Conservation (phyloP, 2,113 vertebrate genomes). For the Hystrix brachyura region DNA sequence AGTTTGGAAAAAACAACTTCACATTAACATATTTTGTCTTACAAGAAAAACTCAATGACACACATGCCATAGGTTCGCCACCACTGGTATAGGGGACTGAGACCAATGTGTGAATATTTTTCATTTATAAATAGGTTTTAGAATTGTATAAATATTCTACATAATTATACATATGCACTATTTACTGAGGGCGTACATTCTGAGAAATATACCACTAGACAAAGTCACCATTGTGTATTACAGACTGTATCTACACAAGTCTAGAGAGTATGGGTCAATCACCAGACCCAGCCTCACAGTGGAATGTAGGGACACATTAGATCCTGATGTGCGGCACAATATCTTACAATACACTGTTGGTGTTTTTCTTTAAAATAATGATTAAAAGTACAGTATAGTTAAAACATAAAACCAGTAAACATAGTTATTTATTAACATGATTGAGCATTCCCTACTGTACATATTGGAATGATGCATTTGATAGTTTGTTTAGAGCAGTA, state of each 20-base stretch:
- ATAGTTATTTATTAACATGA: not conserved
- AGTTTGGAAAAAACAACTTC: not conserved
- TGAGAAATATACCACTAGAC: not conserved
- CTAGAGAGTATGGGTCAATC: not conserved
- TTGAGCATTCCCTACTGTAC: no score
- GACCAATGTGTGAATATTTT: not conserved
- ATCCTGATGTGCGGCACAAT: no score
- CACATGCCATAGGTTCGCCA: not conserved
- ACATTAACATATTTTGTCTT: not conserved
- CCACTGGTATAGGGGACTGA: not conserved
- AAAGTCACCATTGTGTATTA: no score
- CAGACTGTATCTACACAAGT: not conserved
- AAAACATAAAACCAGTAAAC: not conserved
- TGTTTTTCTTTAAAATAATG: not conserved
- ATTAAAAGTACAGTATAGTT: not conserved
- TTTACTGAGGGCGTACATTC: not conserved
- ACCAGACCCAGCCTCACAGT: not conserved
- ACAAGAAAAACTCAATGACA: not conserved
- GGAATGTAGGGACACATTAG: not conserved
- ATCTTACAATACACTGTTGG: not conserved
- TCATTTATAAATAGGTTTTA: slow-evolving; percentile 24
- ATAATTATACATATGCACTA: not conserved
- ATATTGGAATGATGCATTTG: not conserved
- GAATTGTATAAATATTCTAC: not conserved
- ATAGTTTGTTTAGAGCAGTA: not conserved